A percentile compares a stretch with the other conserved stretches of the same genome.
Conservation (phyloP, 1,140 invertebrate species). For the Glossosoma conforme region DNA sequence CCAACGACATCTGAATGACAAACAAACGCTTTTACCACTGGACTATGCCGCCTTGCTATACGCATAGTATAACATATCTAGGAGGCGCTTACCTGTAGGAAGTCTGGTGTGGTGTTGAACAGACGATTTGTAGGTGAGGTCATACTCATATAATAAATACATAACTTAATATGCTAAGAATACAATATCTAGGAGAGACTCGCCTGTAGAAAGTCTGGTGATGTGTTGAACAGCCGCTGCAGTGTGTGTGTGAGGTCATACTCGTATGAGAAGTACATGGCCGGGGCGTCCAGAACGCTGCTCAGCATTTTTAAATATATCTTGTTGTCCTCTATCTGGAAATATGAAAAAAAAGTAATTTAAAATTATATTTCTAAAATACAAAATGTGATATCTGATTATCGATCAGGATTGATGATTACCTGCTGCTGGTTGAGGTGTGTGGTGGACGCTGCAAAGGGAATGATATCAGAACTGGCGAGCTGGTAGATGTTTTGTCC, state of each 20-base stretch:
- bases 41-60: no score
- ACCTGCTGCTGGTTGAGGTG: conserved; percentile 75
- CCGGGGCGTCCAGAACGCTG: conserved; percentile 69
- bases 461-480: conserved; percentile 76
- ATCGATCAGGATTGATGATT: conserved; percentile 4
- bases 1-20: no score
- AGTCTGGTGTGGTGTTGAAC: no score
- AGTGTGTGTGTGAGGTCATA: conserved; percentile 92
- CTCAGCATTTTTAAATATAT: conserved; percentile 79
- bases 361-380: conserved; percentile 36
- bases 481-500: conserved; percentile 84
- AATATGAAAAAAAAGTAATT: not conserved
- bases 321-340: conserved; percentile 67
- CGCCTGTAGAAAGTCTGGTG: conserved; percentile 77
- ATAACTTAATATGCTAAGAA: no score
- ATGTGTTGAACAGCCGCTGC: conserved; percentile 84
- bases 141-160: no score
- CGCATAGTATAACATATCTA: no score
- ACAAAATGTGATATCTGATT: conserved; percentile 28
- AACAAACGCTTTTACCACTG: no score
- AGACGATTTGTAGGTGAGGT: no score
- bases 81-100: no score
- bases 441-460: conserved; percentile 75
- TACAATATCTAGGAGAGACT: no score
- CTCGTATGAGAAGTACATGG: conserved; percentile 88